Conservation (phyloP, 2,797 vertebrate species). For the Tenualosa ilisha region DNA sequence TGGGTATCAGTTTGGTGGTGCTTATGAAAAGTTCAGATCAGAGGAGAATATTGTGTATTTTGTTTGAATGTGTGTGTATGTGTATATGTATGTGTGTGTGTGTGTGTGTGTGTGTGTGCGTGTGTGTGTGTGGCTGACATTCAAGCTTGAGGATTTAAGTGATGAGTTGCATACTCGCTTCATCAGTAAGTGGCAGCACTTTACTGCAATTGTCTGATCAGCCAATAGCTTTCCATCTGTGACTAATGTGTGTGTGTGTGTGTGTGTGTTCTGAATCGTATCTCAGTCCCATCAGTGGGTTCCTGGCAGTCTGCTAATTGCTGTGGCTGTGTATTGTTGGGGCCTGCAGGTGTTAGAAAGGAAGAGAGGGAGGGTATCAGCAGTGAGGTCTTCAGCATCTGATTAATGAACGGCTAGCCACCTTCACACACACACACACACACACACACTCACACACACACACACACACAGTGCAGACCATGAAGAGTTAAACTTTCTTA, state of each 20-base stretch:
- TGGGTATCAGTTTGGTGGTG: background rate
- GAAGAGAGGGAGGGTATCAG: slow-evolving; percentile 66
- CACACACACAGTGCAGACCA: background rate
- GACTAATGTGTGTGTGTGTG: slow-evolving; percentile 25
- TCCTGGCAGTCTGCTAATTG: slow-evolving; percentile 70
- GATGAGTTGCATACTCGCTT: background rate
- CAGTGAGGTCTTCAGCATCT: slow-evolving; percentile 63
- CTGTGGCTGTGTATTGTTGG: slow-evolving; percentile 61
- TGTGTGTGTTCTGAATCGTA: slow-evolving; percentile 61
- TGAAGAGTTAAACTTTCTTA: background rate
- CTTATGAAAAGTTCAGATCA: background rate
- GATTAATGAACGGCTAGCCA: background rate
- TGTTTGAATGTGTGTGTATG: background rate
- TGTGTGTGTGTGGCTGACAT: background rate
- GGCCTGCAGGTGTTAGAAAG: slow-evolving; percentile 69
- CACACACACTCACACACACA: background rate
- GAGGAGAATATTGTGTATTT: background rate
- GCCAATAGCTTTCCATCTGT: background rate
- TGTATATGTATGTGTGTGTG: background rate
- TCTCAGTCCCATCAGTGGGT: slow-evolving; percentile 69
- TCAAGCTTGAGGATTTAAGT: background rate
- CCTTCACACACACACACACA: no score
- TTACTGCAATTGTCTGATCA: background rate
- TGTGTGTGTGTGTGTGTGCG: background rate
- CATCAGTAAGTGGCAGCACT: background rate